Evolutionary conservation across 1,140 invertebrate species (phyloP).

Genomic region (Campoletis sonorensis): DNA sequence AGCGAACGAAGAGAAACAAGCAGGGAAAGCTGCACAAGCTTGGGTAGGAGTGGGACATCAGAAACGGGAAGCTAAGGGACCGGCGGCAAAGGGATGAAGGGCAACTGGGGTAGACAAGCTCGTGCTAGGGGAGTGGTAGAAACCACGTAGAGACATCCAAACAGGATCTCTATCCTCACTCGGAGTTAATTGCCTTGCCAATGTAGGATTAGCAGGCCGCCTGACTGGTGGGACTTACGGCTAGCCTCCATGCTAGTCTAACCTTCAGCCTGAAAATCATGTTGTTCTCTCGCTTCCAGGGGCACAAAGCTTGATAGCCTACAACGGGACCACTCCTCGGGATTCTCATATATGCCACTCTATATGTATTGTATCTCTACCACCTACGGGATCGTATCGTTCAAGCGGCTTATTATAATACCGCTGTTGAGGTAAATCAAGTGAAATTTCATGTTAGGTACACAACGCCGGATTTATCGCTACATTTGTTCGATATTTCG

Average conservation of each 20-base stretch:
- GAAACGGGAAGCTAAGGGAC: background rate
- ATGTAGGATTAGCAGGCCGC: slow-evolving; percentile 63
- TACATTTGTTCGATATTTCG: no score
- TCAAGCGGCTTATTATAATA: background rate
- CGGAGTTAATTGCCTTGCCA: slow-evolving; percentile 68
- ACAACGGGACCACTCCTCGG: slow-evolving; percentile 4
- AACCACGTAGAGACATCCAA: slow-evolving; percentile 55
- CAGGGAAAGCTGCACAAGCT: background rate
- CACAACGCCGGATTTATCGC: no score
- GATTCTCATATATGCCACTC: background rate
- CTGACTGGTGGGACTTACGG: slow-evolving; percentile 51
- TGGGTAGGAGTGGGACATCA: slow-evolving; percentile 1
- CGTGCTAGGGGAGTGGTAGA: background rate
- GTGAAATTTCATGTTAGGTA: no score
- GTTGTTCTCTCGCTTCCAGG: slow-evolving; percentile 10
- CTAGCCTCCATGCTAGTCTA: slow-evolving; percentile 17
- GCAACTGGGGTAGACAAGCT: slow-evolving; percentile 20
- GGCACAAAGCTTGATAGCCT: slow-evolving; percentile 10
- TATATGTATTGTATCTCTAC: background rate
- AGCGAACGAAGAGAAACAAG: slow-evolving; percentile 20
- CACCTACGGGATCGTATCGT: background rate
- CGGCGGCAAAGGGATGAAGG: background rate
- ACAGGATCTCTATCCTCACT: slow-evolving; percentile 56
- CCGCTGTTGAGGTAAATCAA: no score
- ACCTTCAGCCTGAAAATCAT: slow-evolving; percentile 30